Evolutionary conservation across 2,888 invertebrate genomes (phyloP).

Genomic region (Stenolophus ochropezus): DNA sequence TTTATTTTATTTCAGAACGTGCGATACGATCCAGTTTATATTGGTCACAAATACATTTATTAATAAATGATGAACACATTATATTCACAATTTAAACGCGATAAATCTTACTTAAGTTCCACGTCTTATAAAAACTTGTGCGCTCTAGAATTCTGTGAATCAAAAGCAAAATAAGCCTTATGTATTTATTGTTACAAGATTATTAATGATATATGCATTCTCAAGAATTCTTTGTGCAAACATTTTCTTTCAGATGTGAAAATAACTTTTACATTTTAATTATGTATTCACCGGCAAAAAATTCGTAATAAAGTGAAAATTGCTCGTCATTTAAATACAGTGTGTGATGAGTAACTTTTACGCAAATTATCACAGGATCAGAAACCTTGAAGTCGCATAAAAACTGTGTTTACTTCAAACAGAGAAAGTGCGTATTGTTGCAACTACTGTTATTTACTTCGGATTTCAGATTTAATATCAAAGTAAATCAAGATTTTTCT

Average conservation of each 20-base stretch:
- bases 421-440: constrained; percentile 32
- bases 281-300: neutral
- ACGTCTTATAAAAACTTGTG: constrained; percentile 10
- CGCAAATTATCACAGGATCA: constrained; percentile 7
- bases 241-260: constrained; percentile 21
- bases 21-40: neutral
- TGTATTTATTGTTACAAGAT: neutral
- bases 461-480: neutral
- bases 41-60: constrained; percentile 14
- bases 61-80: constrained; percentile 13
- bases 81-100: neutral
- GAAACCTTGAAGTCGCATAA: constrained; percentile 27
- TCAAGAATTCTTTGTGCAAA: neutral
- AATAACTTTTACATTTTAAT: constrained; percentile 27
- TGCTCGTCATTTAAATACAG: neutral
- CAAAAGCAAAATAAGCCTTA: neutral
- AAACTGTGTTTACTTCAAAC: constrained; percentile 23
- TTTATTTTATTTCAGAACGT: too few relatives aligned
- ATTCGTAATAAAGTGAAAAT: constrained; percentile 23
- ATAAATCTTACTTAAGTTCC: constrained; percentile 9
- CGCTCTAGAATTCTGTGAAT: constrained; percentile 24
- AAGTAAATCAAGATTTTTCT: constrained; percentile 30
- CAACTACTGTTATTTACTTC: constrained; percentile 27
- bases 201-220: constrained; percentile 17
- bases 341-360: constrained; percentile 3